Percentiles rank a stretch among this genome's conserved stretches.
phyloP scores from a whole-genome alignment of 2,888 invertebrate genomes.

The Cylloceria caligata region DNA sequence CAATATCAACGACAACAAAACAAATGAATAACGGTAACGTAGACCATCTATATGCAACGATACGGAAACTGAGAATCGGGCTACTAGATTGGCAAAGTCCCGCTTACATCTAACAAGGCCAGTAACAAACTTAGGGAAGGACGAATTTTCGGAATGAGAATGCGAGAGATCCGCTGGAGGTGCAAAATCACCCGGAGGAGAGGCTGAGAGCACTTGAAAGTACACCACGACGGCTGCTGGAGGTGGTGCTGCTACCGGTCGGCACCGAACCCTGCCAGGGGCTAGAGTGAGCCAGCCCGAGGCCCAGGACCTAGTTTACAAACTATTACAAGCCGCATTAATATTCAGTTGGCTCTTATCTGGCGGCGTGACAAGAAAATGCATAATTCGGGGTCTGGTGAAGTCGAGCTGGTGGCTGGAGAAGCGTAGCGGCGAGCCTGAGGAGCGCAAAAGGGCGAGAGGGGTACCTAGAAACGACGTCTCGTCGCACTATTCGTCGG shows the following conservation, averaged over 20 bases:
- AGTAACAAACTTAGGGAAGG: constrained; percentile 55
- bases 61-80: constrained; percentile 17
- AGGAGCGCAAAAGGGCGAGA: neutral
- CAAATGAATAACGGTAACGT: neutral
- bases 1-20: neutral
- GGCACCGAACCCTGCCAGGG: constrained; percentile 15
- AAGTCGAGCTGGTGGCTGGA: constrained; percentile 59
- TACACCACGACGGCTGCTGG: constrained; percentile 53
- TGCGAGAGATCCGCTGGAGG: constrained; percentile 34
- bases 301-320: constrained; percentile 81
- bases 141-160: constrained; percentile 54
- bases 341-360: constrained; percentile 83
- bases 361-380: constrained; percentile 82
- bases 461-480: constrained; percentile 46
- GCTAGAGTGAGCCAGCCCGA: constrained; percentile 42
- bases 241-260: constrained; percentile 26
- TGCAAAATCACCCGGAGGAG: constrained; percentile 58
- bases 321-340: constrained; percentile 82
- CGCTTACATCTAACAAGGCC: constrained; percentile 30
- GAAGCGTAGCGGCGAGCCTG: constrained; percentile 50
- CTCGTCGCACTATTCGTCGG: constrained; percentile 48
- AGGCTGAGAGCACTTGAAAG: constrained; percentile 37
- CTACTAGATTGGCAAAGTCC: constrained; percentile 11
- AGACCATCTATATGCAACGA: neutral
- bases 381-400: constrained; percentile 80